These are phyloP conservation scores for Halcyon leucocephala DNA, from an alignment of 2,797 vertebrate species.

Conservation along the genomic window DNA sequence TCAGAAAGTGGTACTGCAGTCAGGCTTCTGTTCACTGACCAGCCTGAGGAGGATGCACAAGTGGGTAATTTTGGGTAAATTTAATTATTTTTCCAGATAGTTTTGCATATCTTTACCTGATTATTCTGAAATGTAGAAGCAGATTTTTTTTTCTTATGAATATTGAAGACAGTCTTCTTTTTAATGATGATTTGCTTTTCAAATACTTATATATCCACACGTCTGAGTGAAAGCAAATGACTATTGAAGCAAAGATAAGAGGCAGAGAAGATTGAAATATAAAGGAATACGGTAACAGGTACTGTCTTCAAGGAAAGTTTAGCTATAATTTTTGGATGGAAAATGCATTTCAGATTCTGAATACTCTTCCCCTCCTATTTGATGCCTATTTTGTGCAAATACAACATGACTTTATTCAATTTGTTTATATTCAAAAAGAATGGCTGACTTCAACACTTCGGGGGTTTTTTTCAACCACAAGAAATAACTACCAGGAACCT, in stretches of 20 bases:
- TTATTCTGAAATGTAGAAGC: not conserved
- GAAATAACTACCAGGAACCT: not conserved
- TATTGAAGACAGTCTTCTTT: not conserved
- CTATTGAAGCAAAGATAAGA: not conserved
- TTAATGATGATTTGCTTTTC: not conserved
- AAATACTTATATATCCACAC: not conserved
- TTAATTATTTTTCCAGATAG: not conserved
- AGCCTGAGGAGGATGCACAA: not conserved
- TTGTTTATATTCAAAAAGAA: not conserved
- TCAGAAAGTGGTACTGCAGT: slow-evolving; percentile 86
- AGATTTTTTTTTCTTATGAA: not conserved
- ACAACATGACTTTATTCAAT: not conserved
- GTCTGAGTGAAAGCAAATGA: not conserved
- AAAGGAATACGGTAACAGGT: not conserved
- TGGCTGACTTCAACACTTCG: not conserved
- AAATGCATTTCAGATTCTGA: not conserved
- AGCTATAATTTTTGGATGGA: not conserved
- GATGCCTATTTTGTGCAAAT: not conserved
- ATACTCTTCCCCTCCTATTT: not conserved
- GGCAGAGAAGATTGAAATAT: not conserved
- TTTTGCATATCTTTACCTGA: not conserved
- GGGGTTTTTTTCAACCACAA: not conserved
- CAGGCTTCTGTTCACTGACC: not conserved
- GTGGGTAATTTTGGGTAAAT: slow-evolving; percentile 5
- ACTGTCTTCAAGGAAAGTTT: not conserved